Base-by-base conservation (phyloP, 2,797 vertebrate genomes). In the Tokudaia muenninki region DNA sequence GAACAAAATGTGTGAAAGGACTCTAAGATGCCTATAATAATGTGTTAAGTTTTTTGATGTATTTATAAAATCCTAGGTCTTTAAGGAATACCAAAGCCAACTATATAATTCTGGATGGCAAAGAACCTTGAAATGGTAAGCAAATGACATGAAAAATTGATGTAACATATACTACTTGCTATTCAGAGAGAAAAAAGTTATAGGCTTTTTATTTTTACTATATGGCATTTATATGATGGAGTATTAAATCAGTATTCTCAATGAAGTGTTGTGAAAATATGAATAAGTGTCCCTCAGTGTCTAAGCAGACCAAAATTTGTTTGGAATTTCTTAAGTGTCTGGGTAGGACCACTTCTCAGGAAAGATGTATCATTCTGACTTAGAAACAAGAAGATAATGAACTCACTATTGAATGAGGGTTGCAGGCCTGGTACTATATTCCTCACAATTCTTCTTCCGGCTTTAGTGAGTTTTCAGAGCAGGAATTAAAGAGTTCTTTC, bases 231-330 rank as follows among this genome's bases (percentile, higher is more conserved):
- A 70, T 52, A 78, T 26, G 24, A 72, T 65, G 31, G 1, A 80
- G 11, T 21, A 90, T 87, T 90, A 83, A 89, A 90, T 82, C 50
- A 91, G 65, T 86, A 88, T 81, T 75, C 52, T 86, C 16, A 80
- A 29, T 24, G 26, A 92, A 93, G 31, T 75, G 63, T 59, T 88
- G 77, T 91, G 12, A 93, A 81, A 84, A 89, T 21, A 9, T 70
- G 57, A 78, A 83, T 84, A 83, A 74, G 52, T 84, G 72, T 77
- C 47, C 16, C 31, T 50, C 10, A 14, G 24, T 41, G 2, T 31
- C 21, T 75, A 13, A 61, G 59, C 3, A 77, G 3, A 88, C 34
- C 44, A 29, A 74, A 92, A 88, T 14, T 14, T 52, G 1, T 57
- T 70, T 87, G 55, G 88, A 87, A 29, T 79, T 92, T 78, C 37